Evolutionary conservation across 2,113 vertebrate species (phyloP), one percentile per base, ranked within the genome.

Genomic region (Callocephalon fimbriatum): DNA sequence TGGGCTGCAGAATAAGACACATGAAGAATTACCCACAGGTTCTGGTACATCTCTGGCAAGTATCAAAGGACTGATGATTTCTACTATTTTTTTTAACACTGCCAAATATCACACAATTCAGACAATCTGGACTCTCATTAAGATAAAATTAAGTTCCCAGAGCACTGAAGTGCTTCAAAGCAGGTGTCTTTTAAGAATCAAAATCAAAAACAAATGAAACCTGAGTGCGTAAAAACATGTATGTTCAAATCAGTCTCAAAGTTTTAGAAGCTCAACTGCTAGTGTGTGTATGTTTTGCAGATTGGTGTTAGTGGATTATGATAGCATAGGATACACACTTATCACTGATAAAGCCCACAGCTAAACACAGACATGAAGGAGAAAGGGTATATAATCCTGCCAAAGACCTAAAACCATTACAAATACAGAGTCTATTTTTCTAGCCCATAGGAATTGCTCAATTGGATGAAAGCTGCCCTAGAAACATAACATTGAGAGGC

Each of bases 21-120:
- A 44, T 35, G 25, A 84, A 91, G 71, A 86, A 59, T 56, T 73
- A 79, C 70, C 35, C 44, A 45, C 68, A 17, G 40, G 67, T 91
- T 87, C 93, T 95, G 22, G 61, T 87, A 66, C 37, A 85, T 26
- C 78, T 78, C 84, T 96, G 87, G 77, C 87, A 94, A 85, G 77
- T 92, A 93, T 51, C 73, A 88, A 84, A 96, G 62, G 77, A 93
- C 93, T 94, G 66, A 35, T 85, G 84, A 79, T 78, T 90, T 78
- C 67, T 82, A 37, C 59, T 72, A 23, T 74, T 94, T 93, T 87
- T 91, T 80, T 81, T 81, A 86, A 35, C 21, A 50, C 42, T 89
- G 91, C 83, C 95, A 95, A 96, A 93, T 91, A 96, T 95, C 87
- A 84, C 85, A 76, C 77, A 96, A 94, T 95, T 96, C 95, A 95